Conservation (phyloP, 2,888 invertebrate genomes). For the Panopea generosa region DNA sequence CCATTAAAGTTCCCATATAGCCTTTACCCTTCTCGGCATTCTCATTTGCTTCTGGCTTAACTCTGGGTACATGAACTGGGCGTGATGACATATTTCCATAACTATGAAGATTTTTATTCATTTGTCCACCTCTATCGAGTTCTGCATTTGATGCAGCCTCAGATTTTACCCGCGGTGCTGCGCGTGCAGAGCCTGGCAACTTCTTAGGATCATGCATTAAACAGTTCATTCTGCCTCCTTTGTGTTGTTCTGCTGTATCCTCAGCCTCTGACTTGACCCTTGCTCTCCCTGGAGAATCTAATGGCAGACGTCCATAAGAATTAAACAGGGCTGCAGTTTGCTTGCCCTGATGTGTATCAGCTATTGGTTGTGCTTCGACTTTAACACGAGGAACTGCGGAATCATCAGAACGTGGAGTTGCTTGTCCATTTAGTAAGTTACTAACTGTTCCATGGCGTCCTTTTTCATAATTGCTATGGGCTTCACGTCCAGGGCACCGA, state of each 20-base stretch:
- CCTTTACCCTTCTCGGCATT: conserved; percentile 76
- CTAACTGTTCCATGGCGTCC: conserved; percentile 75
- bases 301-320: conserved; percentile 65
- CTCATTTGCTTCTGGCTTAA: conserved; percentile 73
- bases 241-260: conserved; percentile 62
- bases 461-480: conserved; percentile 71
- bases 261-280: conserved; percentile 72
- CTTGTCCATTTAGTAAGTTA: conserved; percentile 68
- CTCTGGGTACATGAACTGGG: conserved; percentile 63
- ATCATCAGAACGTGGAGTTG: conserved; percentile 70
- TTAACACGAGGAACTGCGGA: conserved; percentile 71
- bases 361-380: conserved; percentile 73
- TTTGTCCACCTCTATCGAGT: conserved; percentile 69
- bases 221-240: conserved; percentile 74
- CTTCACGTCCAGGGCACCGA: conserved; percentile 68
- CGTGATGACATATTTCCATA: conserved; percentile 67
- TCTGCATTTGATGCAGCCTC: conserved; percentile 73
- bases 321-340: conserved; percentile 68
- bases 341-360: conserved; percentile 70
- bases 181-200: conserved; percentile 70
- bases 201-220: conserved; percentile 74
- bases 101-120: conserved; percentile 72
- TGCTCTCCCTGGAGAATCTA: conserved; percentile 65
- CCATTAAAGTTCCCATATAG: conserved; percentile 72
- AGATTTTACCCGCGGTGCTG: conserved; percentile 72